phyloP scores from a whole-genome alignment of 2,797 vertebrate genomes.

The Phaenicophaeus curvirostris region DNA sequence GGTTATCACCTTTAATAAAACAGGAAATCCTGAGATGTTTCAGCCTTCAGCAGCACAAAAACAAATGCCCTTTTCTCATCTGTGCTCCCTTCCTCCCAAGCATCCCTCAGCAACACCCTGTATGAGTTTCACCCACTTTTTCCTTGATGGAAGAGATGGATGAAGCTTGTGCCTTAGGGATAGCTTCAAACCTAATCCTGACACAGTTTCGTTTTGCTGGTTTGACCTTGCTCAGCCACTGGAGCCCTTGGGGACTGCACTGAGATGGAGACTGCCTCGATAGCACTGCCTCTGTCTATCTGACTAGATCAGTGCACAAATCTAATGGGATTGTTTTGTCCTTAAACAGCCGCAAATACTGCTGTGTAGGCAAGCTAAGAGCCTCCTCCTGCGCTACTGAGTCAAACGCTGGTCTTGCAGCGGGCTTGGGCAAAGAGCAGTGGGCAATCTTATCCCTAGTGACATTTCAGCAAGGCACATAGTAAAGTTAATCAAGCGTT shows the following conservation, averaged over 20 bases:
- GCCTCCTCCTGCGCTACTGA: not conserved
- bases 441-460: not conserved
- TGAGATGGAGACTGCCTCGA: not conserved
- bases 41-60: not conserved
- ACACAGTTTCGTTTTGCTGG: conserved; percentile 40
- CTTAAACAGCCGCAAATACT: not conserved
- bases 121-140: not conserved
- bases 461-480: not conserved
- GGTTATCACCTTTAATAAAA: not conserved
- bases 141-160: not conserved
- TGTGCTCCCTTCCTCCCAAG: not conserved
- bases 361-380: not conserved
- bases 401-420: not conserved
- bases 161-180: conserved; percentile 35
- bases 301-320: conserved; percentile 50
- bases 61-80: not conserved
- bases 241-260: conserved; percentile 9
- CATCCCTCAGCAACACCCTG: not conserved
- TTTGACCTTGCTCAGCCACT: conserved; percentile 49
- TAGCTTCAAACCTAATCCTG: conserved; percentile 49
- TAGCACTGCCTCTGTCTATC: conserved; percentile 19
- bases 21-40: not conserved
- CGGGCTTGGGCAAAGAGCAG: not conserved
- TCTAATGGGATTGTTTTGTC: conserved; percentile 5
- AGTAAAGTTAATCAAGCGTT: not conserved